Evolutionary conservation across 2,113 vertebrate species (phyloP).

Genomic region (Toxotes jaculatrix): DNA sequence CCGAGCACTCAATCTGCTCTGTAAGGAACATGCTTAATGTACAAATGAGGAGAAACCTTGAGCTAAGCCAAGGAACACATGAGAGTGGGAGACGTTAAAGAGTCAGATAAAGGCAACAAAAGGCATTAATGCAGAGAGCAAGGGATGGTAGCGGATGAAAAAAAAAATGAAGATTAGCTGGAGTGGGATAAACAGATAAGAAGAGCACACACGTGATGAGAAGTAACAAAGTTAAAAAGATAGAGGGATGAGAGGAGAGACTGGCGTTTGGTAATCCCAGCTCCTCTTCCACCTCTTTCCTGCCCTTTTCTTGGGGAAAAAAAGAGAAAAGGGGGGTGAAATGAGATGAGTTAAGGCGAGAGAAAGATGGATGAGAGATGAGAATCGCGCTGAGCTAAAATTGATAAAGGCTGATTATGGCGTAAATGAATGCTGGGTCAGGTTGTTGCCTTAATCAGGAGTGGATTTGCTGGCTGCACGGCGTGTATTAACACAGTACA

Average conservation of each 20-base stretch:
- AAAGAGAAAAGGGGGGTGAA: conserved; percentile 2
- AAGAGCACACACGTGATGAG: conserved; percentile 50
- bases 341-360: conserved; percentile 27
- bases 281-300: conserved; percentile 47
- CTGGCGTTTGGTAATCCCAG: conserved; percentile 64
- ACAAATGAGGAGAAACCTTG: conserved; percentile 54
- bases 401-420: conserved; percentile 69
- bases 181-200: conserved; percentile 80
- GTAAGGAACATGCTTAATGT: conserved; percentile 31
- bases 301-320: conserved; percentile 6
- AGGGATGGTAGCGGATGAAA: conserved; percentile 10
- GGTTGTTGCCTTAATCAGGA: conserved; percentile 73
- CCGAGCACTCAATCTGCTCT: conserved; percentile 12
- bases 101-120: conserved; percentile 74
- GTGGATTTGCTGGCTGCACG: conserved; percentile 62
- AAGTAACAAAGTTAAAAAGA: conserved; percentile 70
- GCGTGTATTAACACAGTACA: conserved; percentile 52
- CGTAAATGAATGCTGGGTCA: conserved; percentile 63
- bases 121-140: conserved; percentile 51
- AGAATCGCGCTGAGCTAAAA: conserved; percentile 52
- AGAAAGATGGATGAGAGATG: conserved; percentile 54
- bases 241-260: conserved; percentile 61
- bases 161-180: conserved; percentile 61
- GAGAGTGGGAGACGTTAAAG: conserved; percentile 33
- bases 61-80: conserved; percentile 34